A percentile compares a stretch with the other conserved stretches of the same genome.
These are phyloP conservation scores for Ceramica pisi DNA, from an alignment of 2,888 invertebrate genomes.

Conservation along the genomic window DNA sequence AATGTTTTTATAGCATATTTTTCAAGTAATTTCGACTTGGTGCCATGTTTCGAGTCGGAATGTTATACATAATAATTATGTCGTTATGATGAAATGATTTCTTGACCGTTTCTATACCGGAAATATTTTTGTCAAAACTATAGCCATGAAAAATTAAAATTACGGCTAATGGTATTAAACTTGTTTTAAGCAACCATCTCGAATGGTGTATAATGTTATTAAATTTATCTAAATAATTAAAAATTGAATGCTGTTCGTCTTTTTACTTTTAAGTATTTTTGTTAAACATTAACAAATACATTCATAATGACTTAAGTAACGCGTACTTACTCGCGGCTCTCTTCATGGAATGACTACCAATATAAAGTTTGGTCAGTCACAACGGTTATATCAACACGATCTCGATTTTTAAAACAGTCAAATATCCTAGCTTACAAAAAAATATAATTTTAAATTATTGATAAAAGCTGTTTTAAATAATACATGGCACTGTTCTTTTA, in stretches of 20 bases:
- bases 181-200: neutral
- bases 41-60: conserved; percentile 76
- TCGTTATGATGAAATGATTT: conserved; percentile 40
- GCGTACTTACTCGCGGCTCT: neutral
- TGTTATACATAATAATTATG: conserved; percentile 35
- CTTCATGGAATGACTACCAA: neutral
- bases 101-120: neutral
- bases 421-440: conserved; percentile 1
- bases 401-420: neutral
- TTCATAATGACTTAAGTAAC: neutral
- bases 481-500: neutral
- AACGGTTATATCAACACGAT: too few relatives aligned
- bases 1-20: conserved; percentile 61
- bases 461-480: conserved; percentile 23
- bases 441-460: conserved; percentile 2
- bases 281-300: neutral
- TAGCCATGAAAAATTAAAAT: neutral
- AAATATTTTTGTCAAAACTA: neutral
- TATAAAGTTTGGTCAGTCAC: neutral
- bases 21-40: conserved; percentile 72
- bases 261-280: neutral
- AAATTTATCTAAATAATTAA: neutral
- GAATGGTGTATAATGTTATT: neutral
- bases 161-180: neutral
- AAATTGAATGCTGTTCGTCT: neutral